These are phyloP conservation scores for Sycobia sp. DNA, from an alignment of 1,140 invertebrate species.

Conservation along the genomic window DNA sequence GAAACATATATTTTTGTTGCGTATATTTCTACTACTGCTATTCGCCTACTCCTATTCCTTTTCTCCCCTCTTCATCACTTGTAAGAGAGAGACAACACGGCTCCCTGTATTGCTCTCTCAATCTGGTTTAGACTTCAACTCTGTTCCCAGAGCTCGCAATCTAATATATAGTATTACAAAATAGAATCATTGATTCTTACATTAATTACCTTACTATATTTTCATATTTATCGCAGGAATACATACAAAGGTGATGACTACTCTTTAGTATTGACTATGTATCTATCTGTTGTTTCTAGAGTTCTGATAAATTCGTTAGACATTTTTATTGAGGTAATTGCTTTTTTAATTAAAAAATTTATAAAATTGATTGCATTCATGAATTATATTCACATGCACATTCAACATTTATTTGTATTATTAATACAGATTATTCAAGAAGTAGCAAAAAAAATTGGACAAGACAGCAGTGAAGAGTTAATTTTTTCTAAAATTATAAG, in stretches of 20 bases:
- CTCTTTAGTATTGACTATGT: conserved; percentile 76
- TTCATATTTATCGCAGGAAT: conserved; percentile 56
- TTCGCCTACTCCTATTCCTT: no score
- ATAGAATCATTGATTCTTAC: no score
- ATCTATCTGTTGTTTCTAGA: conserved; percentile 77
- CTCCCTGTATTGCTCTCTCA: no score
- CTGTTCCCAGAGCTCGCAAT: no score
- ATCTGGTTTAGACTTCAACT: no score
- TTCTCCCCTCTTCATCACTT: no score
- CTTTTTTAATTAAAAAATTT: background rate
- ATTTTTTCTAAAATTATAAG: conserved; percentile 75
- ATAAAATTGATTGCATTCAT: no score
- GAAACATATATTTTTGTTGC: no score
- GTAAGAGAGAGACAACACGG: no score
- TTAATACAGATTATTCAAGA: conserved; percentile 59
- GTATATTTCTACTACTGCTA: no score
- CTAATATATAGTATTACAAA: no score
- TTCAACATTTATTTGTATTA: background rate
- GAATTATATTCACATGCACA: no score
- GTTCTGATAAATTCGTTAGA: conserved; percentile 77
- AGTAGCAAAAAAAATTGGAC: conserved; percentile 50
- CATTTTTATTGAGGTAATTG: conserved; percentile 48
- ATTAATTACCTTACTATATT: background rate
- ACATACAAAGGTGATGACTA: conserved; percentile 72
- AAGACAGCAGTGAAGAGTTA: conserved; percentile 60